A percentile compares a stretch with the other conserved stretches of the same genome.
Evolutionary conservation across 1,140 invertebrate genomes (phyloP).

Genomic region (Formica selysi): DNA sequence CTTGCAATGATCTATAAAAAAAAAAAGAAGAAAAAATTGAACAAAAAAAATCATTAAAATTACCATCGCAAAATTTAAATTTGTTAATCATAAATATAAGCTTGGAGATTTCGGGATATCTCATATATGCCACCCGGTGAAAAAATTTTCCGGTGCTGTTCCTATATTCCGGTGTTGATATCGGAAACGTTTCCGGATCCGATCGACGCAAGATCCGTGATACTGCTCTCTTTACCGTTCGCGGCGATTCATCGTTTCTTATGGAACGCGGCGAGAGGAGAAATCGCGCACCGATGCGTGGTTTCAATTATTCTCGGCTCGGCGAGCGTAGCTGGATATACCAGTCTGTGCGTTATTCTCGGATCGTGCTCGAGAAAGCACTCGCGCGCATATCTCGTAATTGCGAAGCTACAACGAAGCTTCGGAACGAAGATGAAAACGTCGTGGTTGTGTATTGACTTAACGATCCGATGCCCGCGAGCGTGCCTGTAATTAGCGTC

Average conservation of each 20-base stretch:
- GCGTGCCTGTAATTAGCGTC: constrained; percentile 62
- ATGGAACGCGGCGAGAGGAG: not conserved
- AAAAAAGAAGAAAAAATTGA: not conserved
- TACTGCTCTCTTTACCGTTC: not conserved
- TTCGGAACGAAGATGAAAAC: constrained; percentile 66
- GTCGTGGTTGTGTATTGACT: constrained; percentile 49
- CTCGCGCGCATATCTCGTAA: constrained; percentile 50
- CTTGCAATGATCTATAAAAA: not conserved
- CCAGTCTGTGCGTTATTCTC: constrained; percentile 39
- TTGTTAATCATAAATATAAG: not conserved
- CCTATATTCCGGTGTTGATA: not conserved
- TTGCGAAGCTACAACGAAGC: constrained; percentile 60
- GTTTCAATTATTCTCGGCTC: constrained; percentile 47
- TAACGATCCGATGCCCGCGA: constrained; percentile 64
- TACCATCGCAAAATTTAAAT: not conserved
- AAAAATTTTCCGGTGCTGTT: not conserved
- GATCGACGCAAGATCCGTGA: not conserved
- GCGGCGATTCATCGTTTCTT: not conserved
- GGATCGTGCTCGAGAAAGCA: not conserved
- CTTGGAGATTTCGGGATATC: not conserved
- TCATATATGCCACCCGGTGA: not conserved
- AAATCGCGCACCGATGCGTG: constrained; percentile 24
- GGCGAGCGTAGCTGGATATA: not conserved
- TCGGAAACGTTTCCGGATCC: not conserved
- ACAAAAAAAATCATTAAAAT: not conserved